These are phyloP conservation scores for Alaudala cheleensis DNA, from an alignment of 2,113 vertebrate species.

Conservation along the genomic window DNA sequence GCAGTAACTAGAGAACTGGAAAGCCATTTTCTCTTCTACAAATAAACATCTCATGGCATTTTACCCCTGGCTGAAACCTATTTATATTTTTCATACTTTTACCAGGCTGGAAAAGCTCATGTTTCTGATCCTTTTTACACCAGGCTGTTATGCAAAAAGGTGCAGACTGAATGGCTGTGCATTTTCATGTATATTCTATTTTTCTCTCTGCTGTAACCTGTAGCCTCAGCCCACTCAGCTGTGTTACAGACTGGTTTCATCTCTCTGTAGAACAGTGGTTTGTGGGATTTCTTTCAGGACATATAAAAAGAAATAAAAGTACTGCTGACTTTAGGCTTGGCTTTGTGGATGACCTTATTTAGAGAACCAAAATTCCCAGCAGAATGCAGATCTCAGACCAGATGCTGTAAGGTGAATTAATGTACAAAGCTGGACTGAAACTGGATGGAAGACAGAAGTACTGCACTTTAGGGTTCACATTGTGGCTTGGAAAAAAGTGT, in stretches of 20 bases:
- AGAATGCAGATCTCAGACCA: background rate
- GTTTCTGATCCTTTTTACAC: background rate
- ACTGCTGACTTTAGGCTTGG: background rate
- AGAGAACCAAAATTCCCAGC: background rate
- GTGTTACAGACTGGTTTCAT: background rate
- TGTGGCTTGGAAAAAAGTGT: background rate
- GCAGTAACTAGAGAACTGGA: background rate
- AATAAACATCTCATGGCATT: background rate
- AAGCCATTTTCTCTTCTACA: background rate
- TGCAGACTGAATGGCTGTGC: background rate
- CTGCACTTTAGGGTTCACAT: background rate
- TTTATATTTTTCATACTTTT: background rate
- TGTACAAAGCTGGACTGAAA: background rate
- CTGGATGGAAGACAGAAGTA: background rate
- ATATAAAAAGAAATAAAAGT: constrained; percentile 10
- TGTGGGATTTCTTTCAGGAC: background rate
- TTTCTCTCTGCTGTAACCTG: background rate
- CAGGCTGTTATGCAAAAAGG: background rate
- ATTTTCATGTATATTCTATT: background rate
- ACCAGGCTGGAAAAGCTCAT: background rate
- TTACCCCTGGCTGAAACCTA: background rate
- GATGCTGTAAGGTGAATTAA: background rate
- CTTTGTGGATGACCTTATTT: background rate
- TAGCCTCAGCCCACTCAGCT: background rate
- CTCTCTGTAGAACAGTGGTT: background rate